Conservation (phyloP, 2,113 vertebrate genomes). For the Megaceryle maxima region DNA sequence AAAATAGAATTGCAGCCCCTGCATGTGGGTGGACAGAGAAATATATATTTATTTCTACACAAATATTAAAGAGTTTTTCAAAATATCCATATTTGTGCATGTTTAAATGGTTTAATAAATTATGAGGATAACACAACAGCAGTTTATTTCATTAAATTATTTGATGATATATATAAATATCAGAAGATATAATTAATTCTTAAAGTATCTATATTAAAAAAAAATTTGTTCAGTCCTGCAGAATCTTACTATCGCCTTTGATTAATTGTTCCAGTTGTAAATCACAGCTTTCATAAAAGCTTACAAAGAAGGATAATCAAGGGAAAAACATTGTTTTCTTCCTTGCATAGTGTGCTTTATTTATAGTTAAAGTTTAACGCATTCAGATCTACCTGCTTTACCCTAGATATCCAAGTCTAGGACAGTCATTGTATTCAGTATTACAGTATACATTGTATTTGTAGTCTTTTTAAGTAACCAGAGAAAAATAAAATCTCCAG, state of each 20-base stretch:
- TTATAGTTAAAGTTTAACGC: background rate
- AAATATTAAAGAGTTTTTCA: background rate
- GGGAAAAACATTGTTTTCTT: background rate
- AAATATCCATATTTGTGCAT: background rate
- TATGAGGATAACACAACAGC: background rate
- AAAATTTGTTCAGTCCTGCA: background rate
- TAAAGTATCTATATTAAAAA: background rate
- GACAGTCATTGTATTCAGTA: background rate
- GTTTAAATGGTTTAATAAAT: background rate
- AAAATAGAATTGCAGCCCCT: background rate
- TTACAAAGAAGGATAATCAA: background rate
- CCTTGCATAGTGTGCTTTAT: background rate
- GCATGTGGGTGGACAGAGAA: background rate
- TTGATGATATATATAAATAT: background rate
- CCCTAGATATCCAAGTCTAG: background rate
- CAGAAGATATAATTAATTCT: background rate
- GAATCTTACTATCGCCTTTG: background rate
- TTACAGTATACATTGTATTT: background rate
- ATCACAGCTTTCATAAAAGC: background rate
- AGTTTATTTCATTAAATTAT: background rate
- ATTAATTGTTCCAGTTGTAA: background rate
- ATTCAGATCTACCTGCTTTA: background rate
- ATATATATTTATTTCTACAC: background rate
- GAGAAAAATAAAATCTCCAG: background rate
- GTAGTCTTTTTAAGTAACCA: background rate